Evolutionary conservation across 2,113 vertebrate species (phyloP).

Genomic region (Prionailurus viverrinus): DNA sequence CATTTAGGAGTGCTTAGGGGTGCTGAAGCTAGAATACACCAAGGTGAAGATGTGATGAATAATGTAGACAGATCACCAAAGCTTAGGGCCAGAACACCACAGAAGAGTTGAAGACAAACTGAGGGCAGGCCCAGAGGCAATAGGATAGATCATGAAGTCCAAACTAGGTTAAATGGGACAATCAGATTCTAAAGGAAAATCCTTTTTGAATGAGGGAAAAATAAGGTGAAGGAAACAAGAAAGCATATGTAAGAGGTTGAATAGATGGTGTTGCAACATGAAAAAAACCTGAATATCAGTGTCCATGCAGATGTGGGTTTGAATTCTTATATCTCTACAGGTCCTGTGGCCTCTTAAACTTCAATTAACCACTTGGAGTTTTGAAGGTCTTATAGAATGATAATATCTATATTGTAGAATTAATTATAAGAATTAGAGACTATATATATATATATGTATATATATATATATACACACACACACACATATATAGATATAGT

Average conservation of each 20-base stretch:
- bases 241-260: neutral
- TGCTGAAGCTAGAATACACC: neutral
- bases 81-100: neutral
- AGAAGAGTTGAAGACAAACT: neutral
- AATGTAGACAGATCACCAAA: neutral
- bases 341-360: slow-evolving; percentile 12
- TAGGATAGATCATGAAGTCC: neutral
- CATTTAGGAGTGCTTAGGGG: neutral
- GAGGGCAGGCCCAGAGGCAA: neutral
- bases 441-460: neutral
- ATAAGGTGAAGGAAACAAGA: slow-evolving; percentile 7
- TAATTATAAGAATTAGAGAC: neutral
- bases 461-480: no score
- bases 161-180: neutral
- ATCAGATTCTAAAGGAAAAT: slow-evolving; percentile 14
- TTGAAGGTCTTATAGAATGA: neutral
- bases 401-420: neutral
- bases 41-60: neutral
- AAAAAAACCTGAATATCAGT: neutral
- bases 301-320: neutral
- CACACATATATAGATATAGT: neutral
- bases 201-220: neutral
- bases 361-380: neutral
- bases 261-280: neutral
- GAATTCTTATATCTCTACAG: neutral